Percentiles rank a stretch among this genome's conserved stretches.
phyloP scores from a whole-genome alignment of 1,140 invertebrate species.

The Glossosoma conforme region DNA sequence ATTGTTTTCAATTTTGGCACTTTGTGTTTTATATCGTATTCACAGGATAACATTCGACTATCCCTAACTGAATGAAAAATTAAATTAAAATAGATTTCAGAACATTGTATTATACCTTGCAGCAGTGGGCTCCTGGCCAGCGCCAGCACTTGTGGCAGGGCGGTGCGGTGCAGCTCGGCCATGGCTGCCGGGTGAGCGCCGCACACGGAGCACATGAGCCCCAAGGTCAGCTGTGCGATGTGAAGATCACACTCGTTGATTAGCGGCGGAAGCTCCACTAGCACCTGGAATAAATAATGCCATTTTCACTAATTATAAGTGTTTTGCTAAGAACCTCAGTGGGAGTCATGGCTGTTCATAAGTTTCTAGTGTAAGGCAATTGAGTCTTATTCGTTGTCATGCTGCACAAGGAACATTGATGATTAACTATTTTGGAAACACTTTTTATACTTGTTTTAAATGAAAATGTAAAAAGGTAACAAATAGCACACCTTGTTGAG shows the following conservation, averaged over 20 bases:
- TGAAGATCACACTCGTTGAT: conserved; percentile 93
- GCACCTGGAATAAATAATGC: conserved; percentile 46
- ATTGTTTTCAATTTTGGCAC: no score
- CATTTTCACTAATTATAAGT: no score
- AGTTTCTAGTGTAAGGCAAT: no score
- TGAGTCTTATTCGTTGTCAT: neutral
- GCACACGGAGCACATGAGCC: conserved; percentile 71
- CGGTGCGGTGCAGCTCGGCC: conserved; percentile 52
- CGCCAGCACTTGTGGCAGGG: conserved; percentile 78
- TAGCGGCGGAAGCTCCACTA: conserved; percentile 81
- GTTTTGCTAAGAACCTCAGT: no score
- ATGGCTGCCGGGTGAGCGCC: conserved; percentile 63
- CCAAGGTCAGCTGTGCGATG: conserved; percentile 86
- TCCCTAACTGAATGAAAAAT: no score
- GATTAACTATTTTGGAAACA: no score
- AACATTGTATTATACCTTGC: no score
- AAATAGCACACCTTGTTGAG: conserved; percentile 72
- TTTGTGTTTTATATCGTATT: no score
- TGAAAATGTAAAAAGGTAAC: conserved; percentile 29
- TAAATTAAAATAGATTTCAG: no score
- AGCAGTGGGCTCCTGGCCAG: conserved; percentile 88
- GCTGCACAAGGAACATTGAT: neutral
- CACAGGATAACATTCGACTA: no score
- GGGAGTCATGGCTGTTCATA: no score
- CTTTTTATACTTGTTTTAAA: no score